Evolutionary conservation across 2,797 vertebrate genomes (phyloP).

Genomic region (Scleropages formosus): DNA sequence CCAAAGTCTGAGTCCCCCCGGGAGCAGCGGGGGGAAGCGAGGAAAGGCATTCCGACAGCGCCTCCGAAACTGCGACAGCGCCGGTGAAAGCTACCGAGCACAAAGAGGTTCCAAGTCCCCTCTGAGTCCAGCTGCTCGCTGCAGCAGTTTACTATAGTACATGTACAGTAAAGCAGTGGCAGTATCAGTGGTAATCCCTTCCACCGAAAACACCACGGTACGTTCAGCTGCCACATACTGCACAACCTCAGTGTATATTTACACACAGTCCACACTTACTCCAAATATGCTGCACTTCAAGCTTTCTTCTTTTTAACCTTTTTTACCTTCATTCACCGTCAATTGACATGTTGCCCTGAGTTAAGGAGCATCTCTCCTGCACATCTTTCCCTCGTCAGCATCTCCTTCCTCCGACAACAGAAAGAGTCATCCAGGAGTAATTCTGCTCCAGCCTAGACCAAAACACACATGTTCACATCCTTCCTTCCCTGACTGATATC

Average conservation of each 20-base stretch:
- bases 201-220: slow-evolving; percentile 9
- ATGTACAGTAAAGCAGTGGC: background rate
- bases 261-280: slow-evolving; percentile 22
- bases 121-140: slow-evolving; percentile 39
- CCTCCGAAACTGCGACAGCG: slow-evolving; percentile 38
- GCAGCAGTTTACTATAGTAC: slow-evolving; percentile 32
- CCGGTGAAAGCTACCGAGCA: slow-evolving; percentile 40
- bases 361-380: background rate
- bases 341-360: slow-evolving; percentile 8
- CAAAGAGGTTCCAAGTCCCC: slow-evolving; percentile 33
- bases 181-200: slow-evolving; percentile 5
- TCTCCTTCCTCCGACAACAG: slow-evolving; percentile 4
- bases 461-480: background rate
- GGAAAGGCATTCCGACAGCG: slow-evolving; percentile 44
- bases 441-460: background rate
- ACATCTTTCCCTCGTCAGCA: background rate
- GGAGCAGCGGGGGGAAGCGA: slow-evolving; percentile 38
- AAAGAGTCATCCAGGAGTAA: background rate
- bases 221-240: background rate
- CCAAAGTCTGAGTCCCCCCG: slow-evolving; percentile 33
- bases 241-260: slow-evolving; percentile 13
- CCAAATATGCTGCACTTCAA: slow-evolving; percentile 18
- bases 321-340: slow-evolving; percentile 15
- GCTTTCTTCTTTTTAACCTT: background rate
- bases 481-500: background rate